Evolutionary conservation across 30 jellyfish, hydroid and myxozoan species (phyloP).

Genomic region (Cassiopea andromeda): DNA sequence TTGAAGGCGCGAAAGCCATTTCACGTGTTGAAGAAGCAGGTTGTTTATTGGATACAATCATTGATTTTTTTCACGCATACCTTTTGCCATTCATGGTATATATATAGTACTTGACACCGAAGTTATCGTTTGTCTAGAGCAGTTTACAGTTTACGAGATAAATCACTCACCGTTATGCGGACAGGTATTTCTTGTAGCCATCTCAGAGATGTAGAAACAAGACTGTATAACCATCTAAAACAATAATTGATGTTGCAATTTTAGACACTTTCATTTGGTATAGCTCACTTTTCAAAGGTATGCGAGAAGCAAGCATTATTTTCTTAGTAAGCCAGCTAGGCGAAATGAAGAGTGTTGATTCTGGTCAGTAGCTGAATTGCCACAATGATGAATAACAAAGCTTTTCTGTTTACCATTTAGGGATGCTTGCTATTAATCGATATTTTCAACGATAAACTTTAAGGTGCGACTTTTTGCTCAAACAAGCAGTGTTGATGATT

Average conservation of each 20-base stretch:
- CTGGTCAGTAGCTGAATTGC: not conserved
- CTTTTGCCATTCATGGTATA: not conserved
- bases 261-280: no score
- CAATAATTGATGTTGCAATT: not conserved
- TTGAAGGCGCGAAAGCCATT: not conserved
- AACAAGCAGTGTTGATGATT: no score
- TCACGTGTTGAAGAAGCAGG: not conserved
- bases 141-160: not conserved
- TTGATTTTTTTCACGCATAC: not conserved
- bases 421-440: no score
- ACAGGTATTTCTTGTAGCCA: not conserved
- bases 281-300: not conserved
- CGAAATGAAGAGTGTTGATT: not conserved
- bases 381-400: not conserved
- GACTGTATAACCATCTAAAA: not conserved
- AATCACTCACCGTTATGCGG: not conserved
- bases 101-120: not conserved
- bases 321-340: not conserved
- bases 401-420: no score
- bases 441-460: no score
- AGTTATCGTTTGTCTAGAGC: not conserved
- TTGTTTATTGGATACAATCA: conserved; percentile 1
- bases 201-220: not conserved
- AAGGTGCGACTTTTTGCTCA: no score
- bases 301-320: not conserved